Conservation (phyloP, 2,797 vertebrate genomes). For the Arctocebus calabarensis region DNA sequence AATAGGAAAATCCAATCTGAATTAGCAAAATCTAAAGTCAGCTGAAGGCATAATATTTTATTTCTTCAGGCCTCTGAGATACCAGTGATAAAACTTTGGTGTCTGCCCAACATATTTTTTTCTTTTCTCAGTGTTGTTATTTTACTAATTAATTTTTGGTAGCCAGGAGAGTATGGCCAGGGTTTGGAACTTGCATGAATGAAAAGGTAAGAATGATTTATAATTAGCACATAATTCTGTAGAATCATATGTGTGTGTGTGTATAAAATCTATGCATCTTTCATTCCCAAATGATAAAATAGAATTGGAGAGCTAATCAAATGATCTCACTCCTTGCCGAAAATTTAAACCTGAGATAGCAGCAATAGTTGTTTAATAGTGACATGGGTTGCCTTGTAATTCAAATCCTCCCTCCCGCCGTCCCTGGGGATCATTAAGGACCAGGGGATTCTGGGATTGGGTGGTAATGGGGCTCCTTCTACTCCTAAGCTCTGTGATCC, state of each 20-base stretch:
- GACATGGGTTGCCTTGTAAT: background rate
- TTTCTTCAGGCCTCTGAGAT: background rate
- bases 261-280: background rate
- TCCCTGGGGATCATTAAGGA: background rate
- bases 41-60: background rate
- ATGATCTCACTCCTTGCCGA: background rate
- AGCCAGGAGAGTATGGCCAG: background rate
- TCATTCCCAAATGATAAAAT: background rate
- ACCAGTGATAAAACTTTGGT: background rate
- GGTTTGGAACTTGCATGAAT: conserved; percentile 33
- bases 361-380: background rate
- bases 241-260: background rate
- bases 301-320: background rate
- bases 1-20: background rate
- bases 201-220: conserved; percentile 41
- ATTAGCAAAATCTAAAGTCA: background rate
- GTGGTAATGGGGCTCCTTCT: background rate
- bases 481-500: background rate
- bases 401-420: background rate
- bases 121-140: background rate
- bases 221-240: conserved; percentile 28
- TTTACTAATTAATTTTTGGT: background rate
- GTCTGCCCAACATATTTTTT: background rate
- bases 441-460: background rate
- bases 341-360: background rate